Percentiles rank a stretch among this genome's conserved stretches.
These are phyloP conservation scores for Cyclargus thomasi DNA, from an alignment of 1,140 invertebrate genomes.

Conservation along the genomic window DNA sequence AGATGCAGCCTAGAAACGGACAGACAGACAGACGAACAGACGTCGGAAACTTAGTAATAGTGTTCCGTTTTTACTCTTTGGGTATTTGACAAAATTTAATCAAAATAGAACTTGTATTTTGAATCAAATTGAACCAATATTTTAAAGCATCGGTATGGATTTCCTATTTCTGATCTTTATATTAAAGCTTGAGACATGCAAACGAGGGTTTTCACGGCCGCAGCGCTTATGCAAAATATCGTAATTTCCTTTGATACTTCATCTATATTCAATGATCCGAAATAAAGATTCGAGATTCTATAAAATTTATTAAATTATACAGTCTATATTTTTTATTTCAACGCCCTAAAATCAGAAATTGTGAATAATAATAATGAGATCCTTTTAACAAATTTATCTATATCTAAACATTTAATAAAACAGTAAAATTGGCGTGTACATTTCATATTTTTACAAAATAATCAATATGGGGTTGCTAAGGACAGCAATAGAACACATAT, in stretches of 20 bases:
- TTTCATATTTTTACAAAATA: too few species aligned
- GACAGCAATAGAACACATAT: too few species aligned
- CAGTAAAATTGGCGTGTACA: too few species aligned
- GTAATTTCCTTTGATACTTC: constrained; percentile 69
- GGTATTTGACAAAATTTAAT: not conserved
- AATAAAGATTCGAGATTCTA: constrained; percentile 44
- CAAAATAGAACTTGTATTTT: not conserved
- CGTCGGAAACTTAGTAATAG: too few species aligned
- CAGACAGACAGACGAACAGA: too few species aligned
- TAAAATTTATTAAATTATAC: constrained; percentile 63
- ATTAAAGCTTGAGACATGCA: constrained; percentile 41
- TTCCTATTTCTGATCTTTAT: not conserved
- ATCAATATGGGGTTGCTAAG: too few species aligned
- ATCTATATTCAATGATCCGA: constrained; percentile 69
- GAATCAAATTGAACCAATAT: not conserved
- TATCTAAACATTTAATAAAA: too few species aligned
- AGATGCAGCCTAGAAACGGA: too few species aligned
- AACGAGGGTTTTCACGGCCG: constrained; percentile 53
- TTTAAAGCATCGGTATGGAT: not conserved
- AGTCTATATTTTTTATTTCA: not conserved
- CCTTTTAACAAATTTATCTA: too few species aligned
- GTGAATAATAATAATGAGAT: too few species aligned
- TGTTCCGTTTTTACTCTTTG: too few species aligned
- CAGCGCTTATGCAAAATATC: constrained; percentile 57
- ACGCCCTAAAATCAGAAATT: too few species aligned